Conservation (phyloP, 2,888 invertebrate genomes). For the Aphodius granarius region DNA sequence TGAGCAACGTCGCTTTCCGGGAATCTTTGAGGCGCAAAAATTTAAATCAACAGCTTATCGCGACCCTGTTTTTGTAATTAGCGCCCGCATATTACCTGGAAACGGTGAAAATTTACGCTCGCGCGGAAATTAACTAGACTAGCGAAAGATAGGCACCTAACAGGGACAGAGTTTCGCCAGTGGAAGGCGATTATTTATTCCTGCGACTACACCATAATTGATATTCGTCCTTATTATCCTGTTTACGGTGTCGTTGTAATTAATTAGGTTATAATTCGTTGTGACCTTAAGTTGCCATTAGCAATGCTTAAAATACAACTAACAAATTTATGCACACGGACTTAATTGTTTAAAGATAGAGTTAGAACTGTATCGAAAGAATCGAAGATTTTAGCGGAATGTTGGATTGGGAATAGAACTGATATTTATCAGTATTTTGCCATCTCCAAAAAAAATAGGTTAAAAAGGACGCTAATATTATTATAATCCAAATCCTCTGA, state of each 20-base stretch:
- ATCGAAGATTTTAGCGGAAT: too few species aligned
- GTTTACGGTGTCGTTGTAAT: background rate
- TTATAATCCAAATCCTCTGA: too few species aligned
- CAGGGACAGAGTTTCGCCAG: background rate
- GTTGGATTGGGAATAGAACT: too few species aligned
- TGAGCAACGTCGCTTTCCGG: background rate
- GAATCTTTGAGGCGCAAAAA: background rate
- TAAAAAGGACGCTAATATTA: too few species aligned
- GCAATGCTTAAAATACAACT: too few species aligned
- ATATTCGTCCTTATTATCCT: background rate
- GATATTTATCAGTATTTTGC: too few species aligned
- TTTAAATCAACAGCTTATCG: background rate
- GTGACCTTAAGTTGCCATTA: background rate
- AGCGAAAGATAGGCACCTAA: background rate
- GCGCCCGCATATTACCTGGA: background rate
- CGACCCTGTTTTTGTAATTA: background rate
- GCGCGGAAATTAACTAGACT: background rate
- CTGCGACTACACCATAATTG: background rate
- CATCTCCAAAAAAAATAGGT: too few species aligned
- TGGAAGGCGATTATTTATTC: background rate
- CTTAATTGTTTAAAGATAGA: too few species aligned
- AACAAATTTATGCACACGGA: too few species aligned
- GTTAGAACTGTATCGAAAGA: too few species aligned
- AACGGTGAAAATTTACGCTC: background rate
- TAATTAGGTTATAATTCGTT: background rate